Conservation (phyloP, 2,113 vertebrate species). For the Myanophis thanlyinensis region DNA sequence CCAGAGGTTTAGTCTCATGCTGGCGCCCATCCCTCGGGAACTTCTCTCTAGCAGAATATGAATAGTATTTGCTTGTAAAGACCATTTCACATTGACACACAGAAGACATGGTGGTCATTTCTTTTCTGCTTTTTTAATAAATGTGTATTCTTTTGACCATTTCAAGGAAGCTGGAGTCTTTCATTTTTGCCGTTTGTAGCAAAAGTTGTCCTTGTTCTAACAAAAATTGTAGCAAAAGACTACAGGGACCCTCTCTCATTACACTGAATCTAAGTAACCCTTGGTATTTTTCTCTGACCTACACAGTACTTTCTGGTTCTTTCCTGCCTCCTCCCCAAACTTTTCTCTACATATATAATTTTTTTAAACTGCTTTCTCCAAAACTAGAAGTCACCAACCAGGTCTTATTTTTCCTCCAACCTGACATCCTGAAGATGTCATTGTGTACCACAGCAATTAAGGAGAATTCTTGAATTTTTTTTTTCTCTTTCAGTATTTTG, state of each 20-base stretch:
- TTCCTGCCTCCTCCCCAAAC: background rate
- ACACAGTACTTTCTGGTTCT: background rate
- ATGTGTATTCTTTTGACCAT: background rate
- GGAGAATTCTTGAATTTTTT: no score
- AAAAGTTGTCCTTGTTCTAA: background rate
- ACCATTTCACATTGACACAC: background rate
- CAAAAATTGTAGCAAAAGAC: background rate
- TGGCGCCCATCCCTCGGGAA: no score
- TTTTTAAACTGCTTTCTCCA: no score
- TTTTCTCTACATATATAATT: background rate
- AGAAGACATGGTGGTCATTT: background rate
- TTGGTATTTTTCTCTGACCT: background rate
- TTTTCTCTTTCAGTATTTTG: no score
- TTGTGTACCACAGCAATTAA: no score
- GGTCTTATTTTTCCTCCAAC: no score
- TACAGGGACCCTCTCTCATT: background rate
- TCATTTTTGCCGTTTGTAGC: background rate
- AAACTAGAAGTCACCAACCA: no score
- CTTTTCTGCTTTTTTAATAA: background rate
- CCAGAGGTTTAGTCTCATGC: background rate
- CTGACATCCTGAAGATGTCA: no score
- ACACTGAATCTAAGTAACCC: background rate
- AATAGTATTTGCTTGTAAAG: background rate
- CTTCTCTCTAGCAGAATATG: no score
- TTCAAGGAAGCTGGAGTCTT: background rate